Percentiles rank a stretch among this genome's conserved stretches.
These are phyloP conservation scores for Leptinotarsa texana DNA, from an alignment of 1,140 invertebrate genomes.

Conservation along the genomic window DNA sequence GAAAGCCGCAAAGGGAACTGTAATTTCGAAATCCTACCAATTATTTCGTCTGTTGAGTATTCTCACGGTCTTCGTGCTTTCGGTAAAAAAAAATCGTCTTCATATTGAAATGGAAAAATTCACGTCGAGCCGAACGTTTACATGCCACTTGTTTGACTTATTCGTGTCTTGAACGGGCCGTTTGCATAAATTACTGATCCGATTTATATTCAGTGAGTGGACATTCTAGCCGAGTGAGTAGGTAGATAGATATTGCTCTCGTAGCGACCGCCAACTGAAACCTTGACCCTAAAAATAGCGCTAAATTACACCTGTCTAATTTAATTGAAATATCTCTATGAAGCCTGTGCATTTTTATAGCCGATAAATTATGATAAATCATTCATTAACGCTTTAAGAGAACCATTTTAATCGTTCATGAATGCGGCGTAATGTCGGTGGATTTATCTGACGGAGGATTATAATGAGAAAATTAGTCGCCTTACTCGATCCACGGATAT, in stretches of 20 bases:
- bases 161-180: background rate
- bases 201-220: slow-evolving; percentile 6
- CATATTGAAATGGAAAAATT: too few species aligned
- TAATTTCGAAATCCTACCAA: too few species aligned
- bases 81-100: too few species aligned
- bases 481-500: too few species aligned
- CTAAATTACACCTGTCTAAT: slow-evolving; percentile 8
- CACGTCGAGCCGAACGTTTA: too few species aligned
- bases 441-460: too few species aligned
- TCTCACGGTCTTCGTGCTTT: too few species aligned
- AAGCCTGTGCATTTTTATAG: background rate
- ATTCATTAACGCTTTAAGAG: background rate
- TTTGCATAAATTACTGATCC: background rate
- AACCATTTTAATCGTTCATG: too few species aligned
- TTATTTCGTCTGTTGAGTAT: too few species aligned
- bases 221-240: background rate
- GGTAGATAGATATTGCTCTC: background rate
- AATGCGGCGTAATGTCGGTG: too few species aligned
- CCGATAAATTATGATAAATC: background rate
- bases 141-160: background rate
- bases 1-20: too few species aligned
- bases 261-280: background rate
- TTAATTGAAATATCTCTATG: slow-evolving; percentile 2
- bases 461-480: too few species aligned
- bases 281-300: slow-evolving; percentile 7